Evolutionary conservation across 2,888 invertebrate species (phyloP).

Genomic region (Thereva unica): DNA sequence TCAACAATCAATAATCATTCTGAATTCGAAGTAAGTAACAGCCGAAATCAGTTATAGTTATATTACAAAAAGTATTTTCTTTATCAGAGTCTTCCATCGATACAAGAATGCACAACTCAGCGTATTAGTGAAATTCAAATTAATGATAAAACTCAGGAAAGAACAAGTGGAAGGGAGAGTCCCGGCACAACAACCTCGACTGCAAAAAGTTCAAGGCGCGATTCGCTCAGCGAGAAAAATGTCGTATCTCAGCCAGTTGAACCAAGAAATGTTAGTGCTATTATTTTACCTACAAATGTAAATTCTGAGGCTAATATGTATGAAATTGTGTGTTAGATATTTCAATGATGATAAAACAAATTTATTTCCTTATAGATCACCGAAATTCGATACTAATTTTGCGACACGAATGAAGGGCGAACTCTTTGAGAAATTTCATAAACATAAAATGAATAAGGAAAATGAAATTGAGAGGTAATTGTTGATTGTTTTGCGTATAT

Average conservation of each 20-base stretch:
- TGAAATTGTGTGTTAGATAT: not conserved
- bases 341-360: not conserved
- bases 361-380: constrained; percentile 7
- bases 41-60: not conserved
- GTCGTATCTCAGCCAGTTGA: constrained; percentile 24
- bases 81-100: constrained; percentile 65
- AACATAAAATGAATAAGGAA: constrained; percentile 46
- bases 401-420: constrained; percentile 46
- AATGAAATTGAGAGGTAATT: constrained; percentile 33
- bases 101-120: constrained; percentile 58
- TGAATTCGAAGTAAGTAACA: constrained; percentile 27
- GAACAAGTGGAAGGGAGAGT: constrained; percentile 62
- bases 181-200: constrained; percentile 67
- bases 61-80: not conserved
- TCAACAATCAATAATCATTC: constrained; percentile 69
- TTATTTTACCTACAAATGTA: constrained; percentile 16
- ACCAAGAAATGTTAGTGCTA: constrained; percentile 22
- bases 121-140: constrained; percentile 22
- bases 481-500: too few species aligned
- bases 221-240: constrained; percentile 64
- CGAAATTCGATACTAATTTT: constrained; percentile 40
- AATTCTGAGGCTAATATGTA: constrained; percentile 7
- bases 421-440: constrained; percentile 48
- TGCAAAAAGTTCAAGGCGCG: constrained; percentile 69
- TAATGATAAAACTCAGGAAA: constrained; percentile 61